phyloP scores from a whole-genome alignment of 2,113 vertebrate species.

The Prochilodus magdalenae region DNA sequence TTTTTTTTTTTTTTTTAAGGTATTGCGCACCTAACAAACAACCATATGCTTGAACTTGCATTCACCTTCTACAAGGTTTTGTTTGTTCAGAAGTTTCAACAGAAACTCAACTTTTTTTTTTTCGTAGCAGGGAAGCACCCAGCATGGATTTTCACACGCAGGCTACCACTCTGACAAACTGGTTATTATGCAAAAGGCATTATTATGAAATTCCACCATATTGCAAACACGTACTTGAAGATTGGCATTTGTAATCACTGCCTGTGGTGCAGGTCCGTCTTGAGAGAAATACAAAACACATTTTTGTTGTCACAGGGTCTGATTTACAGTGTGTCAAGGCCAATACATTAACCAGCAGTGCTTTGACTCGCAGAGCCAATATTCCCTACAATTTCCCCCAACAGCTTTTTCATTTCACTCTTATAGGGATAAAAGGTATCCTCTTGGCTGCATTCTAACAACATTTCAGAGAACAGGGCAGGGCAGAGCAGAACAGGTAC shows the following conservation, averaged over 20 bases:
- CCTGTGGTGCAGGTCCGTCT: neutral
- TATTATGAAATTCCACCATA: neutral
- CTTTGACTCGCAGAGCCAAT: constrained; percentile 57
- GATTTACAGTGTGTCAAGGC: constrained; percentile 38
- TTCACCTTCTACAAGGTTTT: constrained; percentile 18
- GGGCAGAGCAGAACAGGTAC: constrained; percentile 5
- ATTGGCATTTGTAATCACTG: neutral
- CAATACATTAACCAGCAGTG: constrained; percentile 35
- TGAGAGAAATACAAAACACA: neutral
- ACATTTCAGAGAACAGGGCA: neutral
- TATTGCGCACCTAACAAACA: neutral
- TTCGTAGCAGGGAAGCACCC: constrained; percentile 12
- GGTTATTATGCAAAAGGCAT: neutral
- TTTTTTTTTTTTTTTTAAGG: too few relatives aligned
- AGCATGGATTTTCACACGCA: neutral
- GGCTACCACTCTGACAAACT: neutral
- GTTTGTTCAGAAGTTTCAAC: constrained; percentile 1
- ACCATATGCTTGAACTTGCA: constrained; percentile 22
- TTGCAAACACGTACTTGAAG: neutral
- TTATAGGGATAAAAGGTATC: constrained; percentile 40
- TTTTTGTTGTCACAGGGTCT: constrained; percentile 5
- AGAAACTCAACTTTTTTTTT: constrained; percentile 11
- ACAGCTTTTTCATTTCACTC: constrained; percentile 45
- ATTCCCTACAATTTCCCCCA: constrained; percentile 58
- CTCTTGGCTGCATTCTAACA: constrained; percentile 41